Conservation (phyloP, 2,797 vertebrate species). For the Malurus splendens region DNA sequence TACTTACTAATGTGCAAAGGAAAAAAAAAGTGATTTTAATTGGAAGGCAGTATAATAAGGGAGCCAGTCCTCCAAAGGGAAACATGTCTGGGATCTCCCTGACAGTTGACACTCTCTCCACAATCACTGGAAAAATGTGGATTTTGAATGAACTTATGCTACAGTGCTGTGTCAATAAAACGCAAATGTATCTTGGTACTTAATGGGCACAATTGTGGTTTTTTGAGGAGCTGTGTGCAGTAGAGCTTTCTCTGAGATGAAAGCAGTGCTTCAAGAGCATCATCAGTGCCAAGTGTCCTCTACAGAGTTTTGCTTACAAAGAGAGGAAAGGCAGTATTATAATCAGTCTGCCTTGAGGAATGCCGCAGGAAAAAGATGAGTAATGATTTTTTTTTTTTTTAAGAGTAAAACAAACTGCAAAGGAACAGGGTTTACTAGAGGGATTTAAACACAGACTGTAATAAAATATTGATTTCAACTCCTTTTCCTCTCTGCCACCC, state of each 20-base stretch:
- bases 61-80: neutral
- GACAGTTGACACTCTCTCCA: neutral
- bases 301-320: neutral
- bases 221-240: neutral
- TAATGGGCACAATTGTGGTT: rapidly evolving
- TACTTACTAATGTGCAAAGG: neutral
- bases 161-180: neutral
- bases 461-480: neutral
- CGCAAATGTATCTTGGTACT: neutral
- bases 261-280: neutral
- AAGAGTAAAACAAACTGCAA: neutral
- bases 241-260: neutral
- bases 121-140: neutral
- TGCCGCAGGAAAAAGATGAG: neutral
- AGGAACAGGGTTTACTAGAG: neutral
- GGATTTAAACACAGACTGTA: neutral
- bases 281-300: neutral
- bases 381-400: neutral
- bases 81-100: neutral
- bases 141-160: neutral
- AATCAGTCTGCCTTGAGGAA: neutral
- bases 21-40: neutral
- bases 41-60: neutral
- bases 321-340: neutral
- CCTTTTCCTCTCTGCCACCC: neutral